phyloP scores from a whole-genome alignment of 2,888 invertebrate species.

The Nemotelus pantherinus region DNA sequence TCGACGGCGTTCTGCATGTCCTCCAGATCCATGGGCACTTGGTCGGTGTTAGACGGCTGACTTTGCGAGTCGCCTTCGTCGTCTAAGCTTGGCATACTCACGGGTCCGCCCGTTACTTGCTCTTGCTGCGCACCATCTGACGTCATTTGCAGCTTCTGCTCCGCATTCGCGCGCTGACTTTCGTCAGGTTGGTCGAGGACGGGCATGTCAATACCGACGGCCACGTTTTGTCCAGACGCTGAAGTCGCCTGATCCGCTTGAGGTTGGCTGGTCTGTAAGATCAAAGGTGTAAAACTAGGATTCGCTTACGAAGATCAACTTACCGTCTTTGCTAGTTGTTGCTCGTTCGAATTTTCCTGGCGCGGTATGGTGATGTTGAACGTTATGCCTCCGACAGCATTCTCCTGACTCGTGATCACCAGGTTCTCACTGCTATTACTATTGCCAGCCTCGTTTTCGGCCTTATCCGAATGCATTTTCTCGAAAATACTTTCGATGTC shows the following conservation, averaged over 20 bases:
- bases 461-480: constrained; percentile 65
- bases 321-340: constrained; percentile 27
- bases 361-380: constrained; percentile 65
- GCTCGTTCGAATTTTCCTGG: constrained; percentile 54
- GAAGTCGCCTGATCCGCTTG: constrained; percentile 51
- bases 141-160: constrained; percentile 45
- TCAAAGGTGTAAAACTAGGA: constrained; percentile 2
- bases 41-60: constrained; percentile 54
- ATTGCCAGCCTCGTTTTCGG: constrained; percentile 56
- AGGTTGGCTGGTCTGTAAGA: constrained; percentile 37
- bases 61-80: constrained; percentile 62
- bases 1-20: constrained; percentile 65
- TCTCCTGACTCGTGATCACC: constrained; percentile 65
- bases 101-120: constrained; percentile 56
- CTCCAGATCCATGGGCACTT: constrained; percentile 64
- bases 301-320: not conserved
- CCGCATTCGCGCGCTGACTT: constrained; percentile 42
- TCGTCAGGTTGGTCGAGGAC: constrained; percentile 62
- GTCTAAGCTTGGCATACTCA: constrained; percentile 65
- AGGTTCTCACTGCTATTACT: constrained; percentile 58
- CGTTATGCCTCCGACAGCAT: constrained; percentile 62
- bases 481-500: constrained; percentile 66
- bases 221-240: constrained; percentile 52
- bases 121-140: constrained; percentile 48
- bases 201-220: constrained; percentile 65